These are phyloP conservation scores for Sandelia bainsii DNA, from an alignment of 2,797 vertebrate species.

Conservation along the genomic window DNA sequence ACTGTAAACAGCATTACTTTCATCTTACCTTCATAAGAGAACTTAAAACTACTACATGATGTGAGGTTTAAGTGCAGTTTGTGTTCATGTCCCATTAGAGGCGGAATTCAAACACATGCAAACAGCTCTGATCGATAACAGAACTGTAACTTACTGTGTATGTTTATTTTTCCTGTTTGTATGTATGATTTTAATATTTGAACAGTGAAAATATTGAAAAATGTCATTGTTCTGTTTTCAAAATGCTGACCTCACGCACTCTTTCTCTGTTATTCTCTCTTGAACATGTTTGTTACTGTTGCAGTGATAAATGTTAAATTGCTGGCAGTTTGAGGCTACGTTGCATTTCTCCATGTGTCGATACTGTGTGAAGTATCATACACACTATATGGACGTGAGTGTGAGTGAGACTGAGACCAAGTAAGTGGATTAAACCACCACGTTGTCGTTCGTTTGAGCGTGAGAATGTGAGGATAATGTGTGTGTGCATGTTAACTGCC, in stretches of 20 bases:
- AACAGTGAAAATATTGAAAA: slow-evolving; percentile 83
- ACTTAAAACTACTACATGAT: slow-evolving; percentile 78
- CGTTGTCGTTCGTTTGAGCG: slow-evolving; percentile 60
- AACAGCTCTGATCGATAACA: slow-evolving; percentile 81
- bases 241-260: slow-evolving; percentile 85
- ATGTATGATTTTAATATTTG: slow-evolving; percentile 80
- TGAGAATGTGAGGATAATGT: slow-evolving; percentile 68
- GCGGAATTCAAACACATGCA: slow-evolving; percentile 82
- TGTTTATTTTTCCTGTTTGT: slow-evolving; percentile 69
- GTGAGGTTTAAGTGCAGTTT: slow-evolving; percentile 81
- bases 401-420: slow-evolving; percentile 83
- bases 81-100: slow-evolving; percentile 78
- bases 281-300: slow-evolving; percentile 85
- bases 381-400: slow-evolving; percentile 69
- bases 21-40: slow-evolving; percentile 70
- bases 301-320: slow-evolving; percentile 84
- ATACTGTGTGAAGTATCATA: slow-evolving; percentile 64
- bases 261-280: slow-evolving; percentile 79
- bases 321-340: slow-evolving; percentile 82
- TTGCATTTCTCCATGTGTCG: slow-evolving; percentile 82
- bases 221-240: slow-evolving; percentile 80
- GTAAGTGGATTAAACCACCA: slow-evolving; percentile 84
- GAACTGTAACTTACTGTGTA: slow-evolving; percentile 85
- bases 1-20: slow-evolving; percentile 85
- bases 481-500: slow-evolving; percentile 84